A percentile compares a stretch with the other conserved stretches of the same genome.
These are phyloP conservation scores for Athalia rosae DNA, from an alignment of 2,888 invertebrate species.

Conservation along the genomic window DNA sequence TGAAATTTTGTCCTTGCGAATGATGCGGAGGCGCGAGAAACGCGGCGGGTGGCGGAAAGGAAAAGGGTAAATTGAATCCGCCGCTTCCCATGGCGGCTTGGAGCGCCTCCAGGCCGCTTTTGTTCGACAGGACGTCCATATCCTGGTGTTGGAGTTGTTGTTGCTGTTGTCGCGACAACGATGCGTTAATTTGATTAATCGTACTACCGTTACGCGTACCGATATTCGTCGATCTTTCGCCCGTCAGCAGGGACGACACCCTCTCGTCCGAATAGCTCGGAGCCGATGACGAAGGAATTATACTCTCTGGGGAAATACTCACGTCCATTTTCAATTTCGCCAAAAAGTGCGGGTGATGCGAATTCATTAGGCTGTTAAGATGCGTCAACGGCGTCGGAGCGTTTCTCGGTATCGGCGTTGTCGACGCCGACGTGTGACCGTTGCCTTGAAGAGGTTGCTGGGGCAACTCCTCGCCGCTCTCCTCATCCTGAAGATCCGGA, in stretches of 20 bases:
- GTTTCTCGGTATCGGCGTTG: constrained; percentile 49
- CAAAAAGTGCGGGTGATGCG: constrained; percentile 76
- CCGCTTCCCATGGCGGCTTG: constrained; percentile 65
- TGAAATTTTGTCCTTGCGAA: constrained; percentile 45
- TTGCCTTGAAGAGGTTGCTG: constrained; percentile 67
- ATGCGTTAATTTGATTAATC: constrained; percentile 36
- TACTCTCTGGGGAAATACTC: constrained; percentile 50
- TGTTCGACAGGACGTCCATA: constrained; percentile 62
- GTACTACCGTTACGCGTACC: not conserved
- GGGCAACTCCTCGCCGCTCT: constrained; percentile 73
- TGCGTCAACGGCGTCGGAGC: constrained; percentile 72
- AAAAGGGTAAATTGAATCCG: constrained; percentile 75
- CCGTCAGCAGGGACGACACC: constrained; percentile 22
- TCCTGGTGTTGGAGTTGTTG: constrained; percentile 51
- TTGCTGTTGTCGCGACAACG: constrained; percentile 40
- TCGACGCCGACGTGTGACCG: constrained; percentile 61
- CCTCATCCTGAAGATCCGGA: constrained; percentile 76
- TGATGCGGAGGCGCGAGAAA: constrained; percentile 76
- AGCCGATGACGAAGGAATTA: constrained; percentile 14
- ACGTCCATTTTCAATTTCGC: constrained; percentile 71
- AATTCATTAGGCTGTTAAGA: constrained; percentile 76
- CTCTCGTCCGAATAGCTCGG: constrained; percentile 38
- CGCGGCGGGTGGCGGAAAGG: constrained; percentile 75
- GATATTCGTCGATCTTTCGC: constrained; percentile 27
- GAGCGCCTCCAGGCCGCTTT: constrained; percentile 65